phyloP scores from a whole-genome alignment of 2,113 vertebrate genomes.

The Perca schrenkii region DNA sequence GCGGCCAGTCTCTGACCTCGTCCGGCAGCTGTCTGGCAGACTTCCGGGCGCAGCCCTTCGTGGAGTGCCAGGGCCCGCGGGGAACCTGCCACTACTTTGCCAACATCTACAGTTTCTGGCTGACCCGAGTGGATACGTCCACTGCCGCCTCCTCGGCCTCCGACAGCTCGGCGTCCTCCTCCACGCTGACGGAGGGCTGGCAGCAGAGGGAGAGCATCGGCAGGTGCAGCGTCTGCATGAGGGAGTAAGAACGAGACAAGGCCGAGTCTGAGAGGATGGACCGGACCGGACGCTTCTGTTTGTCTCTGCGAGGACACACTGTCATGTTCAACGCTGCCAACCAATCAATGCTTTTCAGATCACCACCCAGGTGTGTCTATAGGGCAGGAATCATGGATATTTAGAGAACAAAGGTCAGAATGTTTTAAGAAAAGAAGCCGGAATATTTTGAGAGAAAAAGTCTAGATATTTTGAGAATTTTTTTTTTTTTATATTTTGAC shows the following conservation, averaged over 20 bases:
- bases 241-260: conserved; percentile 67
- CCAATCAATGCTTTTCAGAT: not conserved
- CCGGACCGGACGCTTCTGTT: not conserved
- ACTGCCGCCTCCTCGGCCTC: conserved; percentile 56
- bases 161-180: conserved; percentile 42
- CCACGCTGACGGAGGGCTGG: conserved; percentile 79
- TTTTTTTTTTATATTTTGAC: too few relatives aligned
- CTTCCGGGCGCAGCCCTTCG: conserved; percentile 90
- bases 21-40: conserved; percentile 92
- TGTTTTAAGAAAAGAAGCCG: too few relatives aligned
- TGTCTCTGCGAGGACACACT: conserved; percentile 28
- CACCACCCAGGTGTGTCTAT: too few relatives aligned
- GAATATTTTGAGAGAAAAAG: too few relatives aligned
- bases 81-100: conserved; percentile 93
- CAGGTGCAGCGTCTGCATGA: conserved; percentile 92
- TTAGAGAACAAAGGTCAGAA: too few relatives aligned
- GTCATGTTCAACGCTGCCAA: conserved; percentile 2
- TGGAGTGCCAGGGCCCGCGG: conserved; percentile 93
- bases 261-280: conserved; percentile 47
- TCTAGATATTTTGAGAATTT: too few relatives aligned
- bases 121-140: conserved; percentile 76
- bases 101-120: conserved; percentile 94
- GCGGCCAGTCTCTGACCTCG: conserved; percentile 92
- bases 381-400: too few relatives aligned
- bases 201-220: conserved; percentile 85